A percentile compares a stretch with the other conserved stretches of the same genome.
Evolutionary conservation across 2,797 vertebrate genomes (phyloP).

Genomic region (Parotocinclus haroldoi): DNA sequence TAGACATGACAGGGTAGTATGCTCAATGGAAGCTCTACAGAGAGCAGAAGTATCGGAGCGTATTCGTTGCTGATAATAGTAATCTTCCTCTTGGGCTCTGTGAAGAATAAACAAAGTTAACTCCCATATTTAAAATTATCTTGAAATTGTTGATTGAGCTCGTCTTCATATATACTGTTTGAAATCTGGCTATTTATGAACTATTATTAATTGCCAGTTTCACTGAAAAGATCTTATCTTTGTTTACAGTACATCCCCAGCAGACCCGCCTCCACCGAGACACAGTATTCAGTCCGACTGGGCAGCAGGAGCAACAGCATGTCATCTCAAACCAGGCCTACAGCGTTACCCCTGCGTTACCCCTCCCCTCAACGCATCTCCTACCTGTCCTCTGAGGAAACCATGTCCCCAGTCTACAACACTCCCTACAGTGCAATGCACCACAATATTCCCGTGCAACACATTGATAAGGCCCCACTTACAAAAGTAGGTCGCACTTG

Average conservation of each 20-base stretch:
- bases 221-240: not conserved
- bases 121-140: not conserved
- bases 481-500: slow-evolving; percentile 71
- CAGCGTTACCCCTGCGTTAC: slow-evolving; percentile 63
- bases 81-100: not conserved
- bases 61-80: slow-evolving; percentile 15
- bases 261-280: slow-evolving; percentile 59
- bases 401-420: slow-evolving; percentile 71
- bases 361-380: slow-evolving; percentile 65
- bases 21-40: slow-evolving; percentile 11
- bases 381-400: slow-evolving; percentile 55
- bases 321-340: slow-evolving; percentile 70
- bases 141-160: not conserved
- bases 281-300: slow-evolving; percentile 57
- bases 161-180: not conserved
- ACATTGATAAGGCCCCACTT: slow-evolving; percentile 68
- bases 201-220: not conserved
- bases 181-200: not conserved
- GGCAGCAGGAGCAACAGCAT: slow-evolving; percentile 73
- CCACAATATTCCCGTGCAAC: slow-evolving; percentile 43
- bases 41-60: not conserved
- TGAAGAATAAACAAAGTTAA: not conserved
- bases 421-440: slow-evolving; percentile 67
- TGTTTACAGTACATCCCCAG: slow-evolving; percentile 67
- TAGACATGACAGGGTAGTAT: slow-evolving; percentile 15